A percentile compares a stretch with the other conserved stretches of the same genome.
Evolutionary conservation across 2,888 invertebrate genomes (phyloP).

Genomic region (Ferdinandea cuprea): DNA sequence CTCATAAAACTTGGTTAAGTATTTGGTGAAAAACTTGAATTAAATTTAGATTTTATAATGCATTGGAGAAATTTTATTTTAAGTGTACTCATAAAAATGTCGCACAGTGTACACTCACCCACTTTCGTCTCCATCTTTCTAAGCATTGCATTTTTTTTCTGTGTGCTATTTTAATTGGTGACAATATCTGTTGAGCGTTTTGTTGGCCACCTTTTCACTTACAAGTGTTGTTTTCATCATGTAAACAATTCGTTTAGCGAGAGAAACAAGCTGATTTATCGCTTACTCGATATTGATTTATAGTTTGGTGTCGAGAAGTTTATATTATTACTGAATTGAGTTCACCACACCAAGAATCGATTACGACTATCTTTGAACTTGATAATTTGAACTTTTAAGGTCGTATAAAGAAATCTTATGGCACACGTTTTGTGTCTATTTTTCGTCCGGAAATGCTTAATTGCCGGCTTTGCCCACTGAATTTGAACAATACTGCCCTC

Average conservation of each 20-base stretch:
- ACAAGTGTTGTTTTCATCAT: conserved; percentile 8
- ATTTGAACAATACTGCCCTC: not conserved
- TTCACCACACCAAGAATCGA: not conserved
- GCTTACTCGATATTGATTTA: conserved; percentile 44
- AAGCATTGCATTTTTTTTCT: conserved; percentile 13
- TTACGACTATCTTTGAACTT: conserved; percentile 38
- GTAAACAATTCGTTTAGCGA: conserved; percentile 38
- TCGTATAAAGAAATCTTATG: conserved; percentile 17
- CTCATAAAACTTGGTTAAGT: no score
- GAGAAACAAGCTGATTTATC: conserved; percentile 50
- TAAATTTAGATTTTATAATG: no score
- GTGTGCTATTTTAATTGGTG: conserved; percentile 66
- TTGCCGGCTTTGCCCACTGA: not conserved
- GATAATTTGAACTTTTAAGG: conserved; percentile 50
- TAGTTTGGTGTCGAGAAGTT: conserved; percentile 38
- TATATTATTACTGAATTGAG: conserved; percentile 34
- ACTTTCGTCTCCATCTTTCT: conserved; percentile 28
- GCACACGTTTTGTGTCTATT: conserved; percentile 55
- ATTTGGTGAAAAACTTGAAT: no score
- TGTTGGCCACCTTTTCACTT: conserved; percentile 37
- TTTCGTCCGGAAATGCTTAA: conserved; percentile 39
- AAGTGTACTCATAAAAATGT: not conserved
- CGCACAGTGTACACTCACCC: not conserved
- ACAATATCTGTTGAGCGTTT: conserved; percentile 60
- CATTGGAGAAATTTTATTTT: not conserved